A percentile compares a stretch with the other conserved stretches of the same genome.
Conservation (phyloP, 2,113 vertebrate species). For the Rhinichthys klamathensis region DNA sequence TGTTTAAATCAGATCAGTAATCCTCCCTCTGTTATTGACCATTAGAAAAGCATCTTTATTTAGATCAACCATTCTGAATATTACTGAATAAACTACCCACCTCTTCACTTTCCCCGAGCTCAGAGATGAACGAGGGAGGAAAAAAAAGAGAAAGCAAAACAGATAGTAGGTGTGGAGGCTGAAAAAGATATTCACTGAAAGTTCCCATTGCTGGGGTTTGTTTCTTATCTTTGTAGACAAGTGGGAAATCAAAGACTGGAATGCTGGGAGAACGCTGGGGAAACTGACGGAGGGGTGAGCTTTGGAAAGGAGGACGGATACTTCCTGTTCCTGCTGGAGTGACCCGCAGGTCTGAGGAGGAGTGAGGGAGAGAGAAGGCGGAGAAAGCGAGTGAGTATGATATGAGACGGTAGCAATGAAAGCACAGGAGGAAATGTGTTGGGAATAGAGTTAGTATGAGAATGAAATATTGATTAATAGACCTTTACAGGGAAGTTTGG, state of each 20-base stretch:
- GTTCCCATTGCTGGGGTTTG: slow-evolving; percentile 62
- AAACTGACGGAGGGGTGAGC: slow-evolving; percentile 54
- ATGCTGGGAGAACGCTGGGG: slow-evolving; percentile 41
- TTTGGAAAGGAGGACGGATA: slow-evolving; percentile 52
- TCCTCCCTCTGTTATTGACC: slow-evolving; percentile 60
- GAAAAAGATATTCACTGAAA: slow-evolving; percentile 62
- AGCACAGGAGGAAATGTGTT: slow-evolving; percentile 26
- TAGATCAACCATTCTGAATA: slow-evolving; percentile 64
- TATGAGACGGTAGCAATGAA: slow-evolving; percentile 41
- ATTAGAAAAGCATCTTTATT: slow-evolving; percentile 69
- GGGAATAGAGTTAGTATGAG: not conserved
- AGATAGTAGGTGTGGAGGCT: slow-evolving; percentile 61
- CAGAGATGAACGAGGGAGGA: slow-evolving; percentile 50
- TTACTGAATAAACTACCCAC: slow-evolving; percentile 68
- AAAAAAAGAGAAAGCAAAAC: slow-evolving; percentile 62
- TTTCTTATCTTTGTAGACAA: slow-evolving; percentile 65
- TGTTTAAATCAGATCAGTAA: slow-evolving; percentile 61
- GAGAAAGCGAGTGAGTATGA: slow-evolving; percentile 52
- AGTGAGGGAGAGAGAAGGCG: slow-evolving; percentile 36
- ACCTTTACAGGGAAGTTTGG: not conserved
- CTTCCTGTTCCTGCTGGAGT: slow-evolving; percentile 59
- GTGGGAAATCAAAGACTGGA: slow-evolving; percentile 54
- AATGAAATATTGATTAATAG: not conserved
- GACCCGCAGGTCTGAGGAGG: slow-evolving; percentile 55
- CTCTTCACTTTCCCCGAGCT: slow-evolving; percentile 56